Evolutionary conservation across 2,113 vertebrate genomes (phyloP).

Genomic region (Capreolus pygargus): DNA sequence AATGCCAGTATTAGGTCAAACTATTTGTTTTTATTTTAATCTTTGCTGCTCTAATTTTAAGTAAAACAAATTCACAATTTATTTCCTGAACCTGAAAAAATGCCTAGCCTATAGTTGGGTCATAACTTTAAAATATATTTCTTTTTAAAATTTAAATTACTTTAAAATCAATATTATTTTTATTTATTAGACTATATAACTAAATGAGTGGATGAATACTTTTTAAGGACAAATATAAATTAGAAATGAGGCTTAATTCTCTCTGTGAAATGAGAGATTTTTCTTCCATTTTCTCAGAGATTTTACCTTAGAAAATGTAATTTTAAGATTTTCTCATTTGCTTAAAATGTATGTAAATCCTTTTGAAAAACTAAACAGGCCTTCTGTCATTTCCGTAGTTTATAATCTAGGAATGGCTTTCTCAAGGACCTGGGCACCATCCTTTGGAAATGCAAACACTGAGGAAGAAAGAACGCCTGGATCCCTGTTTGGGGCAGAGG

Average conservation of each 20-base stretch:
- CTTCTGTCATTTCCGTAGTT: not conserved
- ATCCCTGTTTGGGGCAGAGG: not conserved
- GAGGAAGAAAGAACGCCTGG: not conserved
- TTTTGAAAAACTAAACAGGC: not conserved
- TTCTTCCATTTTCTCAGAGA: not conserved
- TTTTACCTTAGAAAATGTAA: not conserved
- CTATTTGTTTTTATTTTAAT: slow-evolving; percentile 49
- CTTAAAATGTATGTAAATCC: not conserved
- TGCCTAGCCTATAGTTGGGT: not conserved
- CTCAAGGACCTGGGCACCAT: not conserved
- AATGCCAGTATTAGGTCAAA: slow-evolving; percentile 46
- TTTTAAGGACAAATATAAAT: not conserved
- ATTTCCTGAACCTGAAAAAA: not conserved
- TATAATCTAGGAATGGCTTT: not conserved
- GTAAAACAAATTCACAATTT: not conserved
- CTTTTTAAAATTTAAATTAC: not conserved
- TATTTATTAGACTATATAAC: not conserved
- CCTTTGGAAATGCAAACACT: not conserved
- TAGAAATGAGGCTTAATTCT: not conserved
- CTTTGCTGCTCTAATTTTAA: not conserved
- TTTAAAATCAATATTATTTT: not conserved
- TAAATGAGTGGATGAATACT: not conserved
- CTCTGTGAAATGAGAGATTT: not conserved
- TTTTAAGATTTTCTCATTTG: not conserved
- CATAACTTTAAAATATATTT: not conserved